Base-by-base conservation (phyloP, 2,888 invertebrate genomes). In the Sesia bembeciformis region DNA sequence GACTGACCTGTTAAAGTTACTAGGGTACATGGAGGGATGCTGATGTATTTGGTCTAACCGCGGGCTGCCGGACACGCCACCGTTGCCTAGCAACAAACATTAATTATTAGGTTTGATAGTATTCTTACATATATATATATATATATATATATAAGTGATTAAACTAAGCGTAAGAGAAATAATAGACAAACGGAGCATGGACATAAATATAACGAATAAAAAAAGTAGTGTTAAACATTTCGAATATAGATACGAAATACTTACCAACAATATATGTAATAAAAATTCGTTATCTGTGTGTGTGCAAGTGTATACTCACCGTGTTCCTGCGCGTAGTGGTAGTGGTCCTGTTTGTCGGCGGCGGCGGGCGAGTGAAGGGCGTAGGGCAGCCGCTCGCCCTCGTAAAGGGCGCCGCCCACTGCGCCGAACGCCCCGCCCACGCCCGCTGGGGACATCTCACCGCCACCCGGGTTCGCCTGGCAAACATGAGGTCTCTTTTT, bases 1-100 rank as follows among this genome's bases (percentile, higher is more conserved):
- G 8, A 49, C 49, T 49, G n/a, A 87, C 90, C 90, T 83, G 73
- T 81, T 86, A 61, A 76, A 90, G 67, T 84, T 84, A 70, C 73
- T 84, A 62, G 86, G 83, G 63, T 87, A 89, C 84, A 89, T 85
- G 70, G 83, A 74, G 62, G 82, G 78, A 64, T 88, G 89, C 61
- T 82, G 81, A 62, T 89, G 82, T 62, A 86, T 61, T 74, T 82
- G 79, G 72, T 85, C 84, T 72, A 84, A 67, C 69, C 86, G 78
- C n/a, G 89, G 84, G 62, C 85, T 86, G 54, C 81, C 84, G 49
- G 74, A 72, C 52, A 80, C 80, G 56, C 78, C 78, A 58, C 23
- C 23, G 8, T 8, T 23, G 23, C 23, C 23, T 23, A 23, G 23
- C 23, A 23, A 23, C 23, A 23, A 23, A 23, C 23, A 23, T 23